Conservation (phyloP, 2,113 vertebrate species). For the Ictidomys tridecemlineatus region DNA sequence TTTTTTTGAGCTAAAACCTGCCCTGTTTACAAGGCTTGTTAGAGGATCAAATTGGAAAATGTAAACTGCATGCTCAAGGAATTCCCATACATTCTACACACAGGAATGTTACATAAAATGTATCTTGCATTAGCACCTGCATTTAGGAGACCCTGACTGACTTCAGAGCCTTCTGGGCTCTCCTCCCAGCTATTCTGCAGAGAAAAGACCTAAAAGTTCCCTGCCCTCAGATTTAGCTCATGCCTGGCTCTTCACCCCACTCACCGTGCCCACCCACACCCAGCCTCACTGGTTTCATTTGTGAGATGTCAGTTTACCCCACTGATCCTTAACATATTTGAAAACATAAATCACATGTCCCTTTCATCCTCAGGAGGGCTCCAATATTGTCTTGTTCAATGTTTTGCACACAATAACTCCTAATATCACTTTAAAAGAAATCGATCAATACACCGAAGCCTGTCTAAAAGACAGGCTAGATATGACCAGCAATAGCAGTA, state of each 20-base stretch:
- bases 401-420: neutral
- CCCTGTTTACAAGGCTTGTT: neutral
- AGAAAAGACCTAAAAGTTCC: neutral
- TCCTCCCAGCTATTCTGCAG: neutral
- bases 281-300: neutral
- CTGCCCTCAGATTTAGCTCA: neutral
- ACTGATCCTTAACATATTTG: neutral
- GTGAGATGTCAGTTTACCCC: neutral
- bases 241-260: neutral
- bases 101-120: neutral
- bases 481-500: neutral
- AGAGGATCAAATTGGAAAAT: neutral
- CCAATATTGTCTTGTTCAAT: neutral
- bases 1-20: conserved; percentile 9
- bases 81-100: neutral
- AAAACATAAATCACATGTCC: neutral
- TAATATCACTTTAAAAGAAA: conserved; percentile 34
- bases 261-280: neutral
- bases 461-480: neutral
- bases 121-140: neutral
- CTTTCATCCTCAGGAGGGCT: neutral
- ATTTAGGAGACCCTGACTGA: neutral
- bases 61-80: neutral
- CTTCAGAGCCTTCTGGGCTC: neutral
- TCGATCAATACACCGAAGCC: neutral